Evolutionary conservation across 2,888 invertebrate genomes (phyloP).

Genomic region (Cryptocephalus primarius): DNA sequence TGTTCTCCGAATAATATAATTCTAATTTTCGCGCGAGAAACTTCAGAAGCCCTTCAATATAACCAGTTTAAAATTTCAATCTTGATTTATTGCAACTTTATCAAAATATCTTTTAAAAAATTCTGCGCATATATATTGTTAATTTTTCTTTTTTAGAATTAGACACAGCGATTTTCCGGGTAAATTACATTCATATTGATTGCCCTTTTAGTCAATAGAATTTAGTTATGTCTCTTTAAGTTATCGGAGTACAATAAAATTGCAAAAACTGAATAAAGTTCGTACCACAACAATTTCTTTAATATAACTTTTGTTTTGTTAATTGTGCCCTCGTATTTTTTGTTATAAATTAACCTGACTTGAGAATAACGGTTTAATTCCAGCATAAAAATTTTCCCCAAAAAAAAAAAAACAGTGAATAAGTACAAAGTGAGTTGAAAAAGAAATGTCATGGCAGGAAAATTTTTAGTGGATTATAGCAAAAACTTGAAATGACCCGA

Average conservation of each 20-base stretch:
- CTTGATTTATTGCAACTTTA: slow-evolving; percentile 35
- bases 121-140: slow-evolving; percentile 30
- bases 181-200: slow-evolving; percentile 30
- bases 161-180: slow-evolving; percentile 34
- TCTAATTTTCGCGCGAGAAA: slow-evolving; percentile 3
- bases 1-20: neutral
- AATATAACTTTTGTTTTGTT: slow-evolving; percentile 19
- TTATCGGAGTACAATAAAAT: slow-evolving; percentile 16
- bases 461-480: slow-evolving; percentile 7
- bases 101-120: slow-evolving; percentile 33
- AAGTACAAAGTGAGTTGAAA: neutral
- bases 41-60: no score
- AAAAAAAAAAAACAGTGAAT: neutral
- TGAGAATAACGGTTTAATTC: no score
- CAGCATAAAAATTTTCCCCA: neutral
- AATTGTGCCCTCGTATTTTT: slow-evolving; percentile 37
- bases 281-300: slow-evolving; percentile 32
- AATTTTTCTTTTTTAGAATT: slow-evolving; percentile 30
- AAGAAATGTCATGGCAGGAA: slow-evolving; percentile 31
- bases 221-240: slow-evolving; percentile 15
- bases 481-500: no score
- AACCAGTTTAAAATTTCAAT: no score
- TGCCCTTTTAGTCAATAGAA: slow-evolving; percentile 28
- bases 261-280: slow-evolving; percentile 21
- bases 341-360: slow-evolving; percentile 14